Evolutionary conservation across 1,140 invertebrate genomes (phyloP).

Genomic region (Anastatus disparis): DNA sequence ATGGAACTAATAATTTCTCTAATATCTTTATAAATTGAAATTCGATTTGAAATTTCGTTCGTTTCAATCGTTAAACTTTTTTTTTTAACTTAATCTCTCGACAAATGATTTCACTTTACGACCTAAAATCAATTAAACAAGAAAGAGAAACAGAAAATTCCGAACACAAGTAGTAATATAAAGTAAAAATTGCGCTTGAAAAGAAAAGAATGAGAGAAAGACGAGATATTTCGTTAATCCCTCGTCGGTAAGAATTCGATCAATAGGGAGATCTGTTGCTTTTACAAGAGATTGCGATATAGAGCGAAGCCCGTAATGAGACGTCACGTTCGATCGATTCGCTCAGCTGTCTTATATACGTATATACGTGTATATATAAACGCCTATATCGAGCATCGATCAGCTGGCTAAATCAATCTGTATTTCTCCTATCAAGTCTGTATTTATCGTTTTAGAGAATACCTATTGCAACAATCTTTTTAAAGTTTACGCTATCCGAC

Average conservation of each 20-base stretch:
- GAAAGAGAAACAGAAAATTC: no score
- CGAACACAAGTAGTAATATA: no score
- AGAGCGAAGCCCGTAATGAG: slow-evolving; percentile 14
- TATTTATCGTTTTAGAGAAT: background rate
- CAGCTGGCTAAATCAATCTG: background rate
- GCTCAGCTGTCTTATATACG: background rate
- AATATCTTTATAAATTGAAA: no score
- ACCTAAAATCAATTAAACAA: no score
- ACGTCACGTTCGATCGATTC: slow-evolving; percentile 32
- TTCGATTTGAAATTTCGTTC: no score
- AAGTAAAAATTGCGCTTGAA: background rate
- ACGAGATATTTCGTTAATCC: slow-evolving; percentile 16
- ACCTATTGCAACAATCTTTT: background rate
- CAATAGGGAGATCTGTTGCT: background rate
- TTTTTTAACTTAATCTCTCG: no score
- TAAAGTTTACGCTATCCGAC: background rate
- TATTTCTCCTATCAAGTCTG: background rate
- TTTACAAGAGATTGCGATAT: slow-evolving; percentile 24
- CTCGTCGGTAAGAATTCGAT: background rate
- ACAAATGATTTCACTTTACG: no score
- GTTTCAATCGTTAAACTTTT: no score
- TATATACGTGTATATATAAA: background rate
- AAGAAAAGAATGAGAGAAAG: background rate
- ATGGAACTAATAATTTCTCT: no score
- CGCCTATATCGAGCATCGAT: background rate